phyloP scores from a whole-genome alignment of 2,797 vertebrate genomes.

The Taeniopygia guttata region DNA sequence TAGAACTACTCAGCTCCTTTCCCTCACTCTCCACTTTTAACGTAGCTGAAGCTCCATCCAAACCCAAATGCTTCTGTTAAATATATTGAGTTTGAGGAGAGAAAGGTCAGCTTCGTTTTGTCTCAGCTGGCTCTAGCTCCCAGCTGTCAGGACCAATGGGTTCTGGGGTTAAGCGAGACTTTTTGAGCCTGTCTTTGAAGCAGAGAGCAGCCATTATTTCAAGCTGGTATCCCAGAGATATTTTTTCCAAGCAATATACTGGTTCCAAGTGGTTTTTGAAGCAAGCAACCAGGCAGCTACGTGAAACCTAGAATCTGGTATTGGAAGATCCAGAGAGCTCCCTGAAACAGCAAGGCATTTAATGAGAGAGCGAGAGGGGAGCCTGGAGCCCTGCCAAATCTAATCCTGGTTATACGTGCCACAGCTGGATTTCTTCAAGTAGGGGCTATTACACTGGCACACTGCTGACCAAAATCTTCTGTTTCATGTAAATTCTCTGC shows the following conservation, averaged over 20 bases:
- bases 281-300: background rate
- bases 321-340: background rate
- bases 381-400: background rate
- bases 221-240: background rate
- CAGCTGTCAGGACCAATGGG: background rate
- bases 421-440: conserved; percentile 46
- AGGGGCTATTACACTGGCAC: conserved; percentile 23
- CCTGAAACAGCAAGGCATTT: background rate
- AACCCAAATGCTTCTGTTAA: background rate
- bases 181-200: background rate
- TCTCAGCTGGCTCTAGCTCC: background rate
- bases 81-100: background rate
- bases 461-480: conserved; percentile 40
- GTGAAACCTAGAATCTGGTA: background rate
- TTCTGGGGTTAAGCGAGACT: background rate
- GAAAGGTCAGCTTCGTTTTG: conserved; percentile 5
- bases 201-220: background rate
- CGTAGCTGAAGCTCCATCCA: background rate
- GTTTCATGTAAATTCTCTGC: conserved; percentile 21
- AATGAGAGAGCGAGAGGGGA: background rate
- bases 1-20: background rate
- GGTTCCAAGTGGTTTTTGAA: background rate
- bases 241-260: background rate
- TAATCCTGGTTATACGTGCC: background rate
- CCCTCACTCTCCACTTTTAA: background rate